phyloP scores from a whole-genome alignment of 2,888 invertebrate genomes.

The Cremastinae sp. region DNA sequence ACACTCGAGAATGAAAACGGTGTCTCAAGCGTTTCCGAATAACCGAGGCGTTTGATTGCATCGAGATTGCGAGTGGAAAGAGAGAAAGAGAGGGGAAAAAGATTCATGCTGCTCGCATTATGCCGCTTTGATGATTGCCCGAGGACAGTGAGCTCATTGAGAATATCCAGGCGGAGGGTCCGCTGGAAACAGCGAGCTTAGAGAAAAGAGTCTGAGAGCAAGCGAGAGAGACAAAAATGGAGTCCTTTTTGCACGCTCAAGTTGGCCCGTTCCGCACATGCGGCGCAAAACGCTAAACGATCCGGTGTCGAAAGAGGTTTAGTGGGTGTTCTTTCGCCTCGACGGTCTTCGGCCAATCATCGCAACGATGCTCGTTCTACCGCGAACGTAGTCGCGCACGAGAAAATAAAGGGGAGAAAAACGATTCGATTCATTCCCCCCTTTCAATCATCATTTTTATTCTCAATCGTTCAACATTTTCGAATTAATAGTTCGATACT shows the following conservation, averaged over 20 bases:
- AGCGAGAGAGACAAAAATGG: slow-evolving; percentile 9
- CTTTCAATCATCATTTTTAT: neutral
- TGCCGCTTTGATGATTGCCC: slow-evolving; percentile 76
- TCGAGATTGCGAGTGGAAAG: slow-evolving; percentile 58
- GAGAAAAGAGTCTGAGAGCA: slow-evolving; percentile 37
- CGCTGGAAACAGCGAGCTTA: slow-evolving; percentile 54
- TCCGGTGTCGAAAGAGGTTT: slow-evolving; percentile 47
- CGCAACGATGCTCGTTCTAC: slow-evolving; percentile 49
- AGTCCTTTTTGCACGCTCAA: slow-evolving; percentile 61
- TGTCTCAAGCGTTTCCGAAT: slow-evolving; percentile 56
- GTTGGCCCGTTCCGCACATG: slow-evolving; percentile 58
- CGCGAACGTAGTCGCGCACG: slow-evolving; percentile 27
- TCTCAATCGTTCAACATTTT: neutral
- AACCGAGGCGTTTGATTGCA: slow-evolving; percentile 70
- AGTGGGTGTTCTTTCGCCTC: slow-evolving; percentile 59
- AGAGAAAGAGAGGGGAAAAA: slow-evolving; percentile 63
- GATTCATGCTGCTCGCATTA: slow-evolving; percentile 76
- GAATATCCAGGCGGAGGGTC: slow-evolving; percentile 67
- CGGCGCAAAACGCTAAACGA: slow-evolving; percentile 29
- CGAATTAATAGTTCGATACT: too few species aligned
- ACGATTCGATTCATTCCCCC: slow-evolving; percentile 52
- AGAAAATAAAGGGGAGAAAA: slow-evolving; percentile 23
- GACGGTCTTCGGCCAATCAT: slow-evolving; percentile 46
- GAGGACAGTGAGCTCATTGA: slow-evolving; percentile 77
- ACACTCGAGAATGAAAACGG: neutral